Base-by-base conservation (phyloP, 1,140 invertebrate genomes). In the Hydropsyche tenuis region DNA sequence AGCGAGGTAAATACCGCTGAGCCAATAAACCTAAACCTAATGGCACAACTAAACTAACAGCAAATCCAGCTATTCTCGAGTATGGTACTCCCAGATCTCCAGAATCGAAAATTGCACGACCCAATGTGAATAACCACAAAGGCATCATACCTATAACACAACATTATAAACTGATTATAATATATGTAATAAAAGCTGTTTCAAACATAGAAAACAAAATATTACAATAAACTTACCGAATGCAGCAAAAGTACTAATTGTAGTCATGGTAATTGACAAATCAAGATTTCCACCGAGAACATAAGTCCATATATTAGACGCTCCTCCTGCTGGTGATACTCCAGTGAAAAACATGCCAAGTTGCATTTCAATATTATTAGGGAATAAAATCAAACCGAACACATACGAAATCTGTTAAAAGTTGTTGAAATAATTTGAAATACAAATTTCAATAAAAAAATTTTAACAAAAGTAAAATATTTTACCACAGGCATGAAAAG, bases 221-320 rank as follows among this genome's bases (percentile, higher is more conserved):
- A 23, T 60, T 60, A 60, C 14, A 18, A 65, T 65, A 42, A 2
- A 70, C 48, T 85, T 85, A 92, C 93, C 91, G 81, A 96, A 93
- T 5, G 94, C 89, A 20, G 89, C 88, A n/a, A 96, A 78, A 18
- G 93, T 96, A 73, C 93, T 94, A 63, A 98, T 87, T 22, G 95
- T 92, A 0, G 96, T 98, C 95, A 98, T 96, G 5, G 95, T 92
- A 66, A 98, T 89, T 0, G 94, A 96, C 5, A 98, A 86, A 85
- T 95, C 91, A 0, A 97, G 86, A 85, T 97, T 97, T 5, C 94
- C 96, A 37, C 90, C 92, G 0, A 98, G 82, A 30, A 96, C 87
- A 72, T 94, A 89, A 0, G 95, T 94, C 95, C 96, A 98, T 77
- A 97, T 95, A 81, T 98, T 98, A n/a, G 95, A 97, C 11, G 95